Percentiles rank a stretch among this genome's conserved stretches.
phyloP scores from a whole-genome alignment of 2,888 invertebrate species.

The Nomada ruficornis region DNA sequence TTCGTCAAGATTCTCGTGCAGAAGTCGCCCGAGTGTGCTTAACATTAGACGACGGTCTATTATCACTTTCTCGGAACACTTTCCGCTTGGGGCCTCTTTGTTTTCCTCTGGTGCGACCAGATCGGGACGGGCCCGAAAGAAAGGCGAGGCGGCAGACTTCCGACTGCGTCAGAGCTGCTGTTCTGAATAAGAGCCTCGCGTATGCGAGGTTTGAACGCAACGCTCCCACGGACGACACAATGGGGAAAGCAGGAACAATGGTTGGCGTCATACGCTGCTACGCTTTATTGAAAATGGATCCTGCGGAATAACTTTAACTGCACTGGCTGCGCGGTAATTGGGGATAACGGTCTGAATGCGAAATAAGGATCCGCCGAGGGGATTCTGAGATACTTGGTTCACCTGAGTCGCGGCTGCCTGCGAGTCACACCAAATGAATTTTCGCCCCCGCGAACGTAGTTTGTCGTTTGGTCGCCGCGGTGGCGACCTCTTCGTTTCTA shows the following conservation, averaged over 20 bases:
- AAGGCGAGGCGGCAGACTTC: neutral
- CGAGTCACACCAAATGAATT: no score
- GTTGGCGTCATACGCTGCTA: slow-evolving; percentile 14
- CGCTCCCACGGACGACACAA: slow-evolving; percentile 34
- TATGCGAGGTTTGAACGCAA: slow-evolving; percentile 32
- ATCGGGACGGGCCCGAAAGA: neutral
- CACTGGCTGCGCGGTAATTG: slow-evolving; percentile 50
- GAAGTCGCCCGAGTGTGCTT: neutral
- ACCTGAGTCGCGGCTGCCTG: neutral
- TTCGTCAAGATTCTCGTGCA: slow-evolving; percentile 1
- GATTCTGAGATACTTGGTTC: slow-evolving; percentile 2
- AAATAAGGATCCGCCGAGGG: slow-evolving; percentile 24
- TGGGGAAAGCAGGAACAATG: slow-evolving; percentile 40
- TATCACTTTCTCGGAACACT: no score
- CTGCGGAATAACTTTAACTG: slow-evolving; percentile 58
- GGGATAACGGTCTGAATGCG: slow-evolving; percentile 46
- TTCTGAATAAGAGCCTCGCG: neutral
- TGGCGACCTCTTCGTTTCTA: no score
- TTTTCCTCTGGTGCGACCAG: neutral
- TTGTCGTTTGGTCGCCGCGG: no score
- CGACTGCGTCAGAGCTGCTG: neutral
- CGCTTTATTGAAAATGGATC: slow-evolving; percentile 42
- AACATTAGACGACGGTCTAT: no score
- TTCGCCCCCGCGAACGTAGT: no score
- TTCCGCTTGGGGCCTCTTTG: neutral